These are phyloP conservation scores for Leucania comma DNA, from an alignment of 2,888 invertebrate species.

Conservation along the genomic window DNA sequence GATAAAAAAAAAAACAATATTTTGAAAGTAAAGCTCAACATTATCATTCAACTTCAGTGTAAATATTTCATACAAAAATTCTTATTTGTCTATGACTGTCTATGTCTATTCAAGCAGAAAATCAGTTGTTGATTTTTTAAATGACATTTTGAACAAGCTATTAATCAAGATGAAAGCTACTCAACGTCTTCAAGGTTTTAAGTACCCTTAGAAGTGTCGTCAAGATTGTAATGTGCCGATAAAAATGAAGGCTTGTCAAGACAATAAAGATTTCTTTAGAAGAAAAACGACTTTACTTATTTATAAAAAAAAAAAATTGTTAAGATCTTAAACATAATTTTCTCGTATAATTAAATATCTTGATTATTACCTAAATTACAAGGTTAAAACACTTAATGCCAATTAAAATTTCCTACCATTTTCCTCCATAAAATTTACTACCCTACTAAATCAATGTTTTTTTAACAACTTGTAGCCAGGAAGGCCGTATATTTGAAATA, in stretches of 20 bases:
- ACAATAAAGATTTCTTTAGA: background rate
- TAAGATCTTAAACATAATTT: background rate
- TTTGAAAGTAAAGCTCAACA: no score
- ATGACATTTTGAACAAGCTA: background rate
- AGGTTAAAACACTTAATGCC: background rate
- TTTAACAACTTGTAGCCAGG: conserved; percentile 15
- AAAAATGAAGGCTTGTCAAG: background rate
- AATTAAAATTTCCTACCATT: conserved; percentile 14
- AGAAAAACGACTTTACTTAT: background rate
- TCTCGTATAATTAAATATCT: background rate
- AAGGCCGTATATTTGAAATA: conserved; percentile 24
- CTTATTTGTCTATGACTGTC: no score
- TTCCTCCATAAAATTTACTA: conserved; percentile 15
- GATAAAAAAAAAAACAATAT: no score
- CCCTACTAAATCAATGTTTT: conserved; percentile 24
- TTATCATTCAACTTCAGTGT: no score
- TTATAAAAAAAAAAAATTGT: no score
- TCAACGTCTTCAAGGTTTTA: background rate
- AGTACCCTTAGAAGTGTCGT: background rate
- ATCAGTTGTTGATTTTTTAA: background rate
- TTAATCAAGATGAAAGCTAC: background rate
- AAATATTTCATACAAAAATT: no score
- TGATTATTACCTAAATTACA: conserved; percentile 5
- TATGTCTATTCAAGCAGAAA: no score
- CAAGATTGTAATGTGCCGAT: background rate